phyloP scores from a whole-genome alignment of 1,140 invertebrate species.

The Akabosia matsudoensis region DNA sequence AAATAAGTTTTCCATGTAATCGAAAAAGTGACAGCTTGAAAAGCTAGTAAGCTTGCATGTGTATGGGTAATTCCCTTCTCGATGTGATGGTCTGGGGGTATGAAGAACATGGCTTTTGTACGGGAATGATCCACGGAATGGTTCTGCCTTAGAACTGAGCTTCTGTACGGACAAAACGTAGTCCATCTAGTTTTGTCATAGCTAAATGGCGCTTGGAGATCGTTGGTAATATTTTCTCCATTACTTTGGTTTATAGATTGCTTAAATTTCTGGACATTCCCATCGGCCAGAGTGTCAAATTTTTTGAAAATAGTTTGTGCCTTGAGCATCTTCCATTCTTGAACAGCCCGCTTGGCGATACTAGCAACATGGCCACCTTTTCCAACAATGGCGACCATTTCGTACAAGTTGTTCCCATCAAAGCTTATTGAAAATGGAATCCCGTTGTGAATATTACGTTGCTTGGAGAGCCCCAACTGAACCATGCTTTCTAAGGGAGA shows the following conservation, averaged over 20 bases:
- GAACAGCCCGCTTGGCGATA: not conserved
- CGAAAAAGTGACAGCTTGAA: conserved; percentile 26
- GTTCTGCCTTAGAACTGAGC: not conserved
- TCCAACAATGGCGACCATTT: not conserved
- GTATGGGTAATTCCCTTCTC: not conserved
- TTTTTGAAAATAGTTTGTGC: not conserved
- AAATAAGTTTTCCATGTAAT: conserved; percentile 9
- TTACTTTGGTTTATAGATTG: no score
- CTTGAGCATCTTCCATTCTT: not conserved
- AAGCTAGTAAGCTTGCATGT: conserved; percentile 1
- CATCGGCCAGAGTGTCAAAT: no score
- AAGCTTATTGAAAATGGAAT: not conserved
- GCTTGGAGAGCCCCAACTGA: not conserved
- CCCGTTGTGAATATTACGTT: not conserved
- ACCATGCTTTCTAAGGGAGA: not conserved
- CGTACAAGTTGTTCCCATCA: not conserved
- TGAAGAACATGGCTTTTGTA: not conserved
- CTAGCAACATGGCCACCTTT: not conserved
- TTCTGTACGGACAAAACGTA: not conserved
- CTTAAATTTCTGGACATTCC: no score
- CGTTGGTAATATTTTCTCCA: no score
- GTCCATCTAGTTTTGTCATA: not conserved
- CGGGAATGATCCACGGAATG: not conserved
- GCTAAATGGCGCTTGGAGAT: not conserved
- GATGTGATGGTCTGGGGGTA: conserved; percentile 17